Evolutionary conservation across 2,888 invertebrate genomes (phyloP), one percentile per base, ranked within the genome.

Genomic region (Lissonota sp.): DNA sequence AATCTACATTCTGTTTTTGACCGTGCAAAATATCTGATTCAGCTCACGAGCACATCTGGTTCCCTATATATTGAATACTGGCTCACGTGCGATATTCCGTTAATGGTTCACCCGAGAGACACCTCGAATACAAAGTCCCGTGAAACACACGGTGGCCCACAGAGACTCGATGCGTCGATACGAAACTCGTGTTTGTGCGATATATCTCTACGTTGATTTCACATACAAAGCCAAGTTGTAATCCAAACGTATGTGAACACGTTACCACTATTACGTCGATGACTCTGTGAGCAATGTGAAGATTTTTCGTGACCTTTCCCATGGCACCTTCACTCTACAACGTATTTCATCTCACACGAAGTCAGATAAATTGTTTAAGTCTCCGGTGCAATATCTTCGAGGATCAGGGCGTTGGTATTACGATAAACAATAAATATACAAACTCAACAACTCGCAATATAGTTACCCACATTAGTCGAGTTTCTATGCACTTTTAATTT

Each of bases 281-380:
- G 12, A 57, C 62, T 62, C 72, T 63, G 73, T 75, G 66, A 26
- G 26, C 62, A 75, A 69, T 73, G 70, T 58, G 72, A 83, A 79
- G 73, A 79, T 90, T 90, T 90, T 90, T 87, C 85, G 66, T 87
- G 90, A 90, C 90, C 90, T 90, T 90, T 90, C 90, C 90, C 90
- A 90, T 90, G 89, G 84, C 87, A 87, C 85, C 83, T 78, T 71
- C 76, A 55, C 57, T 67, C 75, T 26, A 26, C 26, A 26, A 26
- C 69, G 63, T 79, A 78, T 72, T 78, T 71, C 69, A 72, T 73
- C 70, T 69, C 64, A 64, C 81, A 75, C 72, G 55, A 26, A 76
- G 69, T 81, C 69, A 57, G 74, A 79, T 74, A 81, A 81, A 83
- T 84, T 79, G 81, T 26, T 84, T 72, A 72, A 78, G 71, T 60